Evolutionary conservation across 2,797 vertebrate species (phyloP).

Genomic region (Amblyraja radiata): DNA sequence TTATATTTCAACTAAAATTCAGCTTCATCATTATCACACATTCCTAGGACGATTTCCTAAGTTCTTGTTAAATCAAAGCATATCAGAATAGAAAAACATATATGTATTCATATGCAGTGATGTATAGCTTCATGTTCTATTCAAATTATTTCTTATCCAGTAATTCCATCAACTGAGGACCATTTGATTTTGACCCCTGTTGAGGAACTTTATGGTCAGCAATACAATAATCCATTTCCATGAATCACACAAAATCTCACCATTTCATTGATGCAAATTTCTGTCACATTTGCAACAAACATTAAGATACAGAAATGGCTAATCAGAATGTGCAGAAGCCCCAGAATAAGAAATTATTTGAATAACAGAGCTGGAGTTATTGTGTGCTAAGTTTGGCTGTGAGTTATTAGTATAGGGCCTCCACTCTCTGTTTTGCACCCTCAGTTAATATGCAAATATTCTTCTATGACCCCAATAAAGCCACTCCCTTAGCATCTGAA

Average conservation of each 20-base stretch:
- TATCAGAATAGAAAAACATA: background rate
- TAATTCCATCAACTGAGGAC: too few relatives aligned
- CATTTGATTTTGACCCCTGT: too few relatives aligned
- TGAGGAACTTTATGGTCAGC: too few relatives aligned
- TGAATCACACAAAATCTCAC: background rate
- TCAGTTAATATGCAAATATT: background rate
- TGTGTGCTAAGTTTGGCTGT: background rate
- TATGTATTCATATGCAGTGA: background rate
- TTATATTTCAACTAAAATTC: too few relatives aligned
- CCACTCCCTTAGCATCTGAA: background rate
- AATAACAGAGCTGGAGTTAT: background rate
- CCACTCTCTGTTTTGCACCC: background rate
- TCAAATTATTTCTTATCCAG: too few relatives aligned
- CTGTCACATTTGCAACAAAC: background rate
- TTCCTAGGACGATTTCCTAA: too few relatives aligned
- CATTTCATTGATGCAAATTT: background rate
- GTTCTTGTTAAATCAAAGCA: background rate
- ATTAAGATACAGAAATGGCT: background rate
- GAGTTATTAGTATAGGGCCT: too few relatives aligned
- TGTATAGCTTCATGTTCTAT: too few relatives aligned
- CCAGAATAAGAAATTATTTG: background rate
- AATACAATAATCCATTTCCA: background rate
- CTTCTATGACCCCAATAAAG: background rate
- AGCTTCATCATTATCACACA: too few relatives aligned
- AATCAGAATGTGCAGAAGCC: background rate